A percentile compares a stretch with the other conserved stretches of the same genome.
These are phyloP conservation scores for Lepilemur ruficaudatus DNA, from an alignment of 2,797 vertebrate genomes.

Conservation along the genomic window DNA sequence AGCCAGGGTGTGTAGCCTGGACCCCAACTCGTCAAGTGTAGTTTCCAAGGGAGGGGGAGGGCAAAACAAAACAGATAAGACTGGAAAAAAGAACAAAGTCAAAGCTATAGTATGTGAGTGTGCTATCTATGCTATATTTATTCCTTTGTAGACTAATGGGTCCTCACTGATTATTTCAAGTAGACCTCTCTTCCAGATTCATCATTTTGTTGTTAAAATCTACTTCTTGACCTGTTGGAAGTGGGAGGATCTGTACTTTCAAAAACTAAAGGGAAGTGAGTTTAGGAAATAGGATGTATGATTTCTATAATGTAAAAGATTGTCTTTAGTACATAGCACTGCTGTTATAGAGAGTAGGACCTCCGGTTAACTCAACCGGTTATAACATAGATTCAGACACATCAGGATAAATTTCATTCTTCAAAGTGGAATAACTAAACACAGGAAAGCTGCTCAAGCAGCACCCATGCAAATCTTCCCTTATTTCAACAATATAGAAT, in stretches of 20 bases:
- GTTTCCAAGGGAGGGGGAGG: not conserved
- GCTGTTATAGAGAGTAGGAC: not conserved
- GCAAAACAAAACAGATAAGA: not conserved
- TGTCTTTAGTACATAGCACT: not conserved
- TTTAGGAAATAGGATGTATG: not conserved
- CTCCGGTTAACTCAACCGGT: not conserved
- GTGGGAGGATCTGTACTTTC: not conserved
- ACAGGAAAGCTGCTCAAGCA: not conserved
- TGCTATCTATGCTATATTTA: not conserved
- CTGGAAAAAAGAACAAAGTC: not conserved
- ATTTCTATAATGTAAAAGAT: not conserved
- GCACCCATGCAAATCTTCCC: not conserved
- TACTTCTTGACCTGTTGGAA: not conserved
- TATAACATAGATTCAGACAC: not conserved
- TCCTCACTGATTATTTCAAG: not conserved
- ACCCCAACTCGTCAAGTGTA: fast-evolving
- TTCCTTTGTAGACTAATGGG: not conserved
- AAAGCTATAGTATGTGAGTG: not conserved
- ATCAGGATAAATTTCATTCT: not conserved
- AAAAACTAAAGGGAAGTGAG: not conserved
- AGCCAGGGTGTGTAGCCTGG: not conserved
- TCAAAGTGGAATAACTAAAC: not conserved
- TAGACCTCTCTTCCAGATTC: not conserved
- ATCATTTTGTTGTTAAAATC: not conserved
- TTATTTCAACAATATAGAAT: not conserved